Conservation (phyloP, 2,888 invertebrate species). For the Drosophila borborema region DNA sequence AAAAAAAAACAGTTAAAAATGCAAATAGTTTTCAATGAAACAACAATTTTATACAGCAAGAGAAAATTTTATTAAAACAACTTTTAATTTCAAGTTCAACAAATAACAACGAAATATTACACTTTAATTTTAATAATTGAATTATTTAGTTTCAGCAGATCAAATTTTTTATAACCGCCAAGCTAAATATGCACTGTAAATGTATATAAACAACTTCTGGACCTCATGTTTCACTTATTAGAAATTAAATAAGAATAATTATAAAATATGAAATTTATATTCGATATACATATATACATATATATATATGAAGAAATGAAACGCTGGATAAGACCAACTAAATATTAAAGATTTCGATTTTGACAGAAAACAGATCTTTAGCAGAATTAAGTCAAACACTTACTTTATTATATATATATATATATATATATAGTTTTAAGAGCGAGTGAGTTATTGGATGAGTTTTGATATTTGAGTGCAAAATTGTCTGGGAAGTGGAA, state of each 20-base stretch:
- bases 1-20: constrained; percentile 42
- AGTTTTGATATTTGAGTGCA: constrained; percentile 46
- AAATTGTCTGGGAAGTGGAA: constrained; percentile 16
- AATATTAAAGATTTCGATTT: constrained; percentile 57
- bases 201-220: constrained; percentile 74
- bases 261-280: constrained; percentile 48
- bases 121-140: too few species aligned
- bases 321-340: constrained; percentile 80
- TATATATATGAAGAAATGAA: constrained; percentile 48
- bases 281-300: constrained; percentile 36
- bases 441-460: constrained; percentile 16
- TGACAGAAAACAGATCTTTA: constrained; percentile 33
- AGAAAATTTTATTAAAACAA: not conserved
- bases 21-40: not conserved
- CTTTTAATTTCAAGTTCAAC: not conserved
- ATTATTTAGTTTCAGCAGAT: not conserved
- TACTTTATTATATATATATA: constrained; percentile 46
- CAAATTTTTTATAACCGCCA: constrained; percentile 30
- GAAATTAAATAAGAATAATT: constrained; percentile 33
- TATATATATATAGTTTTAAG: constrained; percentile 27
- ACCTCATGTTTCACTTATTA: constrained; percentile 74
- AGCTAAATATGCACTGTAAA: constrained; percentile 50
- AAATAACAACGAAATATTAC: constrained; percentile 25
- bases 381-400: constrained; percentile 35
- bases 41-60: constrained; percentile 16